These are phyloP conservation scores for Falcaria lacertinaria DNA, from an alignment of 2,888 invertebrate species.

Conservation along the genomic window DNA sequence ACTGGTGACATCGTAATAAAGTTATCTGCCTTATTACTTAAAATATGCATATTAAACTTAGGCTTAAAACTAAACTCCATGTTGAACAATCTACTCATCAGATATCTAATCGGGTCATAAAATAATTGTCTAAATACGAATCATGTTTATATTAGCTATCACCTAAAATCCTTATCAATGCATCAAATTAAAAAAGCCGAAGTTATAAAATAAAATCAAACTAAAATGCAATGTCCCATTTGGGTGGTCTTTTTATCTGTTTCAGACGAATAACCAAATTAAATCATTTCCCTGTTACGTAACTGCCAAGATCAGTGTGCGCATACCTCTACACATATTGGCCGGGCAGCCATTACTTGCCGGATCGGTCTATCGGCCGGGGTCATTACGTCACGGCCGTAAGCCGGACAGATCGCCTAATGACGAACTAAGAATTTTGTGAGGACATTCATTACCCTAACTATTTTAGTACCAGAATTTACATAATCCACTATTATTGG, in stretches of 20 bases:
- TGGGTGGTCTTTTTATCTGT: too few relatives aligned
- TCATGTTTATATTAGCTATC: too few relatives aligned
- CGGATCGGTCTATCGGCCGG: conserved; percentile 41
- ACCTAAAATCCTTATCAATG: too few relatives aligned
- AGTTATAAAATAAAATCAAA: too few relatives aligned
- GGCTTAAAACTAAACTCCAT: too few relatives aligned
- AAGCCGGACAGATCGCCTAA: conserved; percentile 46
- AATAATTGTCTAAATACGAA: too few relatives aligned
- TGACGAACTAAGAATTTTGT: conserved; percentile 51
- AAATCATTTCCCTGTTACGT: conserved; percentile 1
- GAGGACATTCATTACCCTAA: conserved; percentile 39
- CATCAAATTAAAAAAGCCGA: too few relatives aligned
- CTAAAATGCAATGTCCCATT: too few relatives aligned
- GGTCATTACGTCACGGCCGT: conserved; percentile 30
- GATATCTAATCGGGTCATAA: too few relatives aligned
- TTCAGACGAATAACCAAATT: too few relatives aligned
- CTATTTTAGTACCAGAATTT: conserved; percentile 1
- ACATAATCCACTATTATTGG: neutral
- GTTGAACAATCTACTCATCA: neutral
- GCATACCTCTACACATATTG: conserved; percentile 47
- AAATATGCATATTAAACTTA: too few relatives aligned
- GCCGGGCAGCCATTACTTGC: conserved; percentile 47
- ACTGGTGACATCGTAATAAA: conserved; percentile 19
- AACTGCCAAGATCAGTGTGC: conserved; percentile 27
- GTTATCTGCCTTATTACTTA: neutral